These are phyloP conservation scores for Bombus picipes DNA, from an alignment of 1,140 invertebrate genomes.

Conservation along the genomic window DNA sequence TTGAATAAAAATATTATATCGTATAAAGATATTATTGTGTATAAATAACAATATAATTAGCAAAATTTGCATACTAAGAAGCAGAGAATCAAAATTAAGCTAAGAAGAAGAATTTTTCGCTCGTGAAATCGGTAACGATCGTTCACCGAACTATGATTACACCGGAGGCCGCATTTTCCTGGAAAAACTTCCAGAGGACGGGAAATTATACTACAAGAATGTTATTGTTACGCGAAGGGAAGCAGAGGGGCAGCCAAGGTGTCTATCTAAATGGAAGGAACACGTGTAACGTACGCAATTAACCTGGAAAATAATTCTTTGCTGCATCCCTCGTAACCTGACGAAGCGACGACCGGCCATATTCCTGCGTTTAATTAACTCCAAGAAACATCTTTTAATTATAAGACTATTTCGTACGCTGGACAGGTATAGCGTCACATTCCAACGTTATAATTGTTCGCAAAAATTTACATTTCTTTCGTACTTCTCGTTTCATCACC, in stretches of 20 bases:
- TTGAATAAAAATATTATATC: too few species aligned
- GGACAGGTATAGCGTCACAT: constrained; percentile 45
- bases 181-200: background rate
- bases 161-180: background rate
- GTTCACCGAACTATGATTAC: background rate
- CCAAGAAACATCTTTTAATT: constrained; percentile 75
- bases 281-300: constrained; percentile 69
- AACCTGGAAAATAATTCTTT: constrained; percentile 75
- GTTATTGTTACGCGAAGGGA: constrained; percentile 6
- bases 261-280: constrained; percentile 56
- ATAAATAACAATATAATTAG: too few species aligned
- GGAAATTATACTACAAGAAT: constrained; percentile 31
- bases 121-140: background rate
- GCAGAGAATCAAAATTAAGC: background rate
- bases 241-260: constrained; percentile 23
- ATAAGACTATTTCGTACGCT: constrained; percentile 56
- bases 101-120: background rate
- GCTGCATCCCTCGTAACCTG: constrained; percentile 14
- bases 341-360: constrained; percentile 13
- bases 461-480: constrained; percentile 56
- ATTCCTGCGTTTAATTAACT: constrained; percentile 75
- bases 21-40: too few species aligned
- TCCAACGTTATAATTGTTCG: constrained; percentile 63
- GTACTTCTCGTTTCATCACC: background rate
- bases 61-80: background rate